Conservation (phyloP, 2,113 vertebrate genomes). For the Excalfactoria chinensis region DNA sequence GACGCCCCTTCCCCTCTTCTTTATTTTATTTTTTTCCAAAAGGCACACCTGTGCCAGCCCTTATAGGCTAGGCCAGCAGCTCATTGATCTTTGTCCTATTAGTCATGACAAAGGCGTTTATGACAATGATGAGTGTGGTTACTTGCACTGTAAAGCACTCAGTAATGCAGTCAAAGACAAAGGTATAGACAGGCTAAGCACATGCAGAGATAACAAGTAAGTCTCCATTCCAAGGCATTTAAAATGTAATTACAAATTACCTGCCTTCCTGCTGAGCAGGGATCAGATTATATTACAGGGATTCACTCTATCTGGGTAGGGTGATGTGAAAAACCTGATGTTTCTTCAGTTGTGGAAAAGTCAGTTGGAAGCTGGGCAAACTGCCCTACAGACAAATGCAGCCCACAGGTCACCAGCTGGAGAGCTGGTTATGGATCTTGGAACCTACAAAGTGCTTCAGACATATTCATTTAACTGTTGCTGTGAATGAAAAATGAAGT, state of each 20-base stretch:
- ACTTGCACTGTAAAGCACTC: neutral
- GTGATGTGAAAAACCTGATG: neutral
- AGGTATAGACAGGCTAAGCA: neutral
- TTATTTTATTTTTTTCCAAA: neutral
- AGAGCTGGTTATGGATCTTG: neutral
- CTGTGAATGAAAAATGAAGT: neutral
- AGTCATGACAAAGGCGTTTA: slow-evolving; percentile 35
- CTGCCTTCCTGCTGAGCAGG: neutral
- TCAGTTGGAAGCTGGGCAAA: neutral
- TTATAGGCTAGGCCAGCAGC: neutral
- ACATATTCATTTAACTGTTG: neutral
- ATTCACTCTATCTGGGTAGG: neutral
- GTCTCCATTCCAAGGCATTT: neutral
- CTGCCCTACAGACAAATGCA: neutral
- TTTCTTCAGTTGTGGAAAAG: neutral
- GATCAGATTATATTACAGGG: neutral
- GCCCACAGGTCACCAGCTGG: neutral
- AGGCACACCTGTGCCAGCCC: neutral
- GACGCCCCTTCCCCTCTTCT: neutral
- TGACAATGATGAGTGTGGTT: neutral
- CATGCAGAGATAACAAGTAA: neutral
- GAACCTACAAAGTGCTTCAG: neutral
- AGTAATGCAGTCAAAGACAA: neutral
- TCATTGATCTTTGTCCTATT: slow-evolving; percentile 5
- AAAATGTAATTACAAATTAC: slow-evolving; percentile 18